Percentiles rank a stretch among this genome's conserved stretches.
These are phyloP conservation scores for Meriones unguiculatus DNA, from an alignment of 2,113 vertebrate genomes.

Conservation along the genomic window DNA sequence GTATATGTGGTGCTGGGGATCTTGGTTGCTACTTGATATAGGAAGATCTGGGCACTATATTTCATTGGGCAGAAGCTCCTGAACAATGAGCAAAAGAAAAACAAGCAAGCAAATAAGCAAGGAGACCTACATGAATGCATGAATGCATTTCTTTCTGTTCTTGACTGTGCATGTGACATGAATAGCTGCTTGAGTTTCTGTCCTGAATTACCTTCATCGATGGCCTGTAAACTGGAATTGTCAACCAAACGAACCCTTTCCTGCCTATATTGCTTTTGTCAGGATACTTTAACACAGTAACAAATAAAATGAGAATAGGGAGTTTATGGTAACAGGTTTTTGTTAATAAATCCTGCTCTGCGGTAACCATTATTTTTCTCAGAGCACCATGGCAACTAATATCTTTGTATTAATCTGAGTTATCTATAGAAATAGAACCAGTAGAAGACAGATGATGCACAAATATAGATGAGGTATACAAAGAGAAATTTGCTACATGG, in stretches of 20 bases:
- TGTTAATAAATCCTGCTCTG: neutral
- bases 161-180: neutral
- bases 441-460: neutral
- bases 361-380: neutral
- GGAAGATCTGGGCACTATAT: neutral
- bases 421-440: neutral
- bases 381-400: neutral
- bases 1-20: neutral
- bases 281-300: neutral
- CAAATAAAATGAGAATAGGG: neutral
- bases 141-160: neutral
- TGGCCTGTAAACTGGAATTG: neutral
- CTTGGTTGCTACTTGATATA: neutral
- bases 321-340: neutral
- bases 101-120: neutral
- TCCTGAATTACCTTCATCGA: too few species aligned
- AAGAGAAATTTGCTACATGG: neutral
- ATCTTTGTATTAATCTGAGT: neutral
- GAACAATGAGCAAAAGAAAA: neutral
- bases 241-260: neutral
- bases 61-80: neutral
- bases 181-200: too few species aligned
- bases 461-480: neutral
- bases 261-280: neutral
- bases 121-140: too few species aligned